Evolutionary conservation across 1,140 invertebrate species (phyloP).

Genomic region (Trichomalopsis sarcophagae): DNA sequence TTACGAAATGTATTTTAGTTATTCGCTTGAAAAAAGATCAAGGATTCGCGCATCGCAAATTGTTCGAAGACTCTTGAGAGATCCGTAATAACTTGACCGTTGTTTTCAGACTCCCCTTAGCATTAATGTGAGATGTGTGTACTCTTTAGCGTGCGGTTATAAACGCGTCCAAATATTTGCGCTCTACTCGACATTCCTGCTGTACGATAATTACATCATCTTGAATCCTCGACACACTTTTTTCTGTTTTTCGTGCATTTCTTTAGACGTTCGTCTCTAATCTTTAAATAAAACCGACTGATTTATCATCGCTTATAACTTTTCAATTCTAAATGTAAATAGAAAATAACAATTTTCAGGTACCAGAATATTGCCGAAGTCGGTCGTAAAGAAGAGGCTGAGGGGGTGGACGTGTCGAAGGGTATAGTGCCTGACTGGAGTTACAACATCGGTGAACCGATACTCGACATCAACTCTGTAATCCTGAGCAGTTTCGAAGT

Average conservation of each 20-base stretch:
- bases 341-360: slow-evolving; percentile 66
- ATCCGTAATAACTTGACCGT: slow-evolving; percentile 4
- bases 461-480: slow-evolving; percentile 80
- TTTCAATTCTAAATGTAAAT: background rate
- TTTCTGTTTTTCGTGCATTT: background rate
- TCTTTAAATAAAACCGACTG: no score
- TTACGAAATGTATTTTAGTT: background rate
- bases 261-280: background rate
- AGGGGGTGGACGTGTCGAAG: slow-evolving; percentile 70
- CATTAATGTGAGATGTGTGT: slow-evolving; percentile 8
- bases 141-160: background rate
- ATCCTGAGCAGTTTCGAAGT: slow-evolving; percentile 73
- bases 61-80: slow-evolving; percentile 26
- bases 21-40: background rate
- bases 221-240: background rate
- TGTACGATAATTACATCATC: slow-evolving; percentile 20
- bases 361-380: slow-evolving; percentile 80
- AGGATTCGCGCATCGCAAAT: background rate
- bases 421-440: slow-evolving; percentile 83
- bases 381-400: slow-evolving; percentile 73
- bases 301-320: no score
- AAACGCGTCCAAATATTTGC: slow-evolving; percentile 42
- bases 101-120: background rate
- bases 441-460: slow-evolving; percentile 86
- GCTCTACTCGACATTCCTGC: slow-evolving; percentile 12